Base-by-base conservation (phyloP, 2,888 invertebrate genomes). In the Luperina nickerlii region DNA sequence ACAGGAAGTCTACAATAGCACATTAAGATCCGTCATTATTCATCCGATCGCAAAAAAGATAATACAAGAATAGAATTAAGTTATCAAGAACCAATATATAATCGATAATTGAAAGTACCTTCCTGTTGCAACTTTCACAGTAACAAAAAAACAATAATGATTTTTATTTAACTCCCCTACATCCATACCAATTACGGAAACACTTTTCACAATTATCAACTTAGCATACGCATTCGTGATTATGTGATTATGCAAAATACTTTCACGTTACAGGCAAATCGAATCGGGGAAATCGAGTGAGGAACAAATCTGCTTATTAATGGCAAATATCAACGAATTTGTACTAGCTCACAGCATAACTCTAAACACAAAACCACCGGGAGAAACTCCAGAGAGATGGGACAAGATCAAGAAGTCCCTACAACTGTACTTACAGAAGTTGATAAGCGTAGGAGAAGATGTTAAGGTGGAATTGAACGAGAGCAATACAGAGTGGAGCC, bases 301-400 rank as follows among this genome's bases (percentile, higher is more conserved):
- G 81, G 96, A 96, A 75, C 97, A 97, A 88, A 95, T 97, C 80
- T 97, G 96, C 84, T 91, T 96, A 13, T 92, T 97, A 67, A 95
- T 97, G 5, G 97, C 97, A 6, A 97, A 97, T 87, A 97, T 97
- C 74, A 97, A 97, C 80, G 97, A 97, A 89, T 97, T 97, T 87
- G 96, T 97, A 2, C 91, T 97, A 67, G 96, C 97, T 9, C 97
- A 97, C 85, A 97, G 97, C 90, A 96, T 96, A 15, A 97, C 96
- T 0, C 87, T 96, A 5, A 97, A 96, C 87, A 97, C 96, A 0
- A 97, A 96, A 74, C 97, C 97, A 0, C 97, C 96, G 0, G 97
- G 96, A 0, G 97, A 97, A 87, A 95, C 96, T 0, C 97, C 96
- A 0, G 97, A 96, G 48, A 90, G 96, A 81, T 97, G 97, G 97